Percentiles rank a stretch among this genome's conserved stretches.
These are phyloP conservation scores for Anolis sagrei DNA, from an alignment of 2,113 vertebrate genomes.

Conservation along the genomic window DNA sequence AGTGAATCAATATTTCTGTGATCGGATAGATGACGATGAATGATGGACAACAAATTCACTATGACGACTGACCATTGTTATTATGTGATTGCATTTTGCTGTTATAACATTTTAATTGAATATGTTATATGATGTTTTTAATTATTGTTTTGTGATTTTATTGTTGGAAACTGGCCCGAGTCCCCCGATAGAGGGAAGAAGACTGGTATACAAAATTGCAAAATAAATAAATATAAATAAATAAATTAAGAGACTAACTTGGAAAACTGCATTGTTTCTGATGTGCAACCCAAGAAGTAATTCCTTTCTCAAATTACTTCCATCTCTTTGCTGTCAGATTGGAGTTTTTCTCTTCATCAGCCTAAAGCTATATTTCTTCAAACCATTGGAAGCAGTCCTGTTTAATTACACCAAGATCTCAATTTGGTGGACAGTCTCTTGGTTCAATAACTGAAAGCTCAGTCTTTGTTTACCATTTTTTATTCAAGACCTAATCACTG, in stretches of 20 bases:
- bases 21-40: too few relatives aligned
- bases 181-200: too few relatives aligned
- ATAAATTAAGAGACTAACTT: neutral
- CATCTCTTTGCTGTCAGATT: neutral
- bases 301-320: neutral
- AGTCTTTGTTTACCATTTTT: conserved; percentile 29
- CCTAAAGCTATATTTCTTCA: conserved; percentile 15
- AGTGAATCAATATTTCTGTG: too few relatives aligned
- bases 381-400: neutral
- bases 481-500: conserved; percentile 22
- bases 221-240: too few relatives aligned
- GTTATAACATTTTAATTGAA: too few relatives aligned
- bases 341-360: neutral
- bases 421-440: neutral
- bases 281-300: neutral
- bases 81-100: too few relatives aligned
- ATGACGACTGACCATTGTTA: too few relatives aligned
- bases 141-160: too few relatives aligned
- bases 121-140: too few relatives aligned
- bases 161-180: too few relatives aligned
- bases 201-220: too few relatives aligned
- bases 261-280: neutral
- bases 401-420: conserved; percentile 37
- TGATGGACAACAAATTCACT: too few relatives aligned
- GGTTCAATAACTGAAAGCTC: conserved; percentile 13